Evolutionary conservation across 2,888 invertebrate species (phyloP).

Genomic region (Ichneumon xanthorius): DNA sequence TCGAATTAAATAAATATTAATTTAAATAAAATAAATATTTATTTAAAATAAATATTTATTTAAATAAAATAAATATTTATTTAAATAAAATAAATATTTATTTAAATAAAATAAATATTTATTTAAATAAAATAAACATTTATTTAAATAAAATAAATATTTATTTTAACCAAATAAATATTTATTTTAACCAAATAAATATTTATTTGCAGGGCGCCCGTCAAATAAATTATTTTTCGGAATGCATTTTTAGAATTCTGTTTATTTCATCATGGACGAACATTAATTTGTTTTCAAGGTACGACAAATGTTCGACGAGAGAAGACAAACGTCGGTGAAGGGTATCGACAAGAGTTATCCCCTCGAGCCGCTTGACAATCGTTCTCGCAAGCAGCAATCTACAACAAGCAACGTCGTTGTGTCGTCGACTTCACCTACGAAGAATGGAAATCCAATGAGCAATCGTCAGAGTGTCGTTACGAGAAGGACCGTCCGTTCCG

Average conservation of each 20-base stretch:
- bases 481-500: slow-evolving; percentile 82
- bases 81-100: too few species aligned
- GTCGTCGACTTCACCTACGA: slow-evolving; percentile 73
- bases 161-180: too few species aligned
- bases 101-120: too few species aligned
- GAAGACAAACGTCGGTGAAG: slow-evolving; percentile 88
- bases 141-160: too few species aligned
- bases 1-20: too few species aligned
- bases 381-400: slow-evolving; percentile 82
- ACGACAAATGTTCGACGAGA: slow-evolving; percentile 94
- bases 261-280: background rate
- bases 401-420: slow-evolving; percentile 73
- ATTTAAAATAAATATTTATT: too few species aligned
- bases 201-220: too few species aligned
- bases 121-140: too few species aligned
- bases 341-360: slow-evolving; percentile 94
- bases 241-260: background rate
- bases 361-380: slow-evolving; percentile 89
- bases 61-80: too few species aligned
- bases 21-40: too few species aligned
- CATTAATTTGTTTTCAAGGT: slow-evolving; percentile 85
- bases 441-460: slow-evolving; percentile 83
- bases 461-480: slow-evolving; percentile 81
- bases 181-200: too few species aligned
- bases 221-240: too few species aligned